phyloP scores from a whole-genome alignment of 2,888 invertebrate genomes.

The Hoplodrina blanda region DNA sequence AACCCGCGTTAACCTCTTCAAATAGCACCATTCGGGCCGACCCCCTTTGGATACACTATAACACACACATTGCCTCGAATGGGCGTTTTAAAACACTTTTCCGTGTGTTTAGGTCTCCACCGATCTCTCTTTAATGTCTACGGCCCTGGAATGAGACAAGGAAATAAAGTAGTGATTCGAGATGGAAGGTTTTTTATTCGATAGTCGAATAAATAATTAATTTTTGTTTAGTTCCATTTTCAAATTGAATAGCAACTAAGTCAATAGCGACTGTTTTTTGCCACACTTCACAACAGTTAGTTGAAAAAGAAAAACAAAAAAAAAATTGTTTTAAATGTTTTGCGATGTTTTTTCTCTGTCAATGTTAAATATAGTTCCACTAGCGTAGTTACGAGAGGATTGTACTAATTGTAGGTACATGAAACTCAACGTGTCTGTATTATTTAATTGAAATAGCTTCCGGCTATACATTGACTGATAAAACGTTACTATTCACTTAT shows the following conservation, averaged over 20 bases:
- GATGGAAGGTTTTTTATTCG: constrained; percentile 16
- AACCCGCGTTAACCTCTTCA: constrained; percentile 68
- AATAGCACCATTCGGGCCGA: constrained; percentile 64
- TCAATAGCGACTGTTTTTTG: background rate
- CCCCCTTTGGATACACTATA: constrained; percentile 69
- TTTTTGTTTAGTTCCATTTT: background rate
- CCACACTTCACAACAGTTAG: background rate
- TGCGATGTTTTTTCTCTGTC: background rate
- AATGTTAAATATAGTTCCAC: background rate
- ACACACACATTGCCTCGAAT: constrained; percentile 75
- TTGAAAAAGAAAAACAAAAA: no score
- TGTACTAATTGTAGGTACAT: background rate
- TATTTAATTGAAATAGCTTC: constrained; percentile 10
- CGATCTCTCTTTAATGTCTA: constrained; percentile 67
- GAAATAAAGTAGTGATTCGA: constrained; percentile 40
- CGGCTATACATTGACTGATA: background rate
- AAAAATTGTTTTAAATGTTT: no score
- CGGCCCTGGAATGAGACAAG: constrained; percentile 52
- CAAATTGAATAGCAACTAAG: background rate
- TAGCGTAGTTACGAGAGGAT: background rate
- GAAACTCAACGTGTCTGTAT: background rate
- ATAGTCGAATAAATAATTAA: constrained; percentile 24
- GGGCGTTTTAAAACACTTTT: constrained; percentile 82
- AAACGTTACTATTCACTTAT: constrained; percentile 14
- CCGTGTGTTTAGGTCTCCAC: constrained; percentile 78